These are phyloP conservation scores for Pogoniulus pusillus DNA, from an alignment of 2,797 vertebrate genomes.

Conservation along the genomic window DNA sequence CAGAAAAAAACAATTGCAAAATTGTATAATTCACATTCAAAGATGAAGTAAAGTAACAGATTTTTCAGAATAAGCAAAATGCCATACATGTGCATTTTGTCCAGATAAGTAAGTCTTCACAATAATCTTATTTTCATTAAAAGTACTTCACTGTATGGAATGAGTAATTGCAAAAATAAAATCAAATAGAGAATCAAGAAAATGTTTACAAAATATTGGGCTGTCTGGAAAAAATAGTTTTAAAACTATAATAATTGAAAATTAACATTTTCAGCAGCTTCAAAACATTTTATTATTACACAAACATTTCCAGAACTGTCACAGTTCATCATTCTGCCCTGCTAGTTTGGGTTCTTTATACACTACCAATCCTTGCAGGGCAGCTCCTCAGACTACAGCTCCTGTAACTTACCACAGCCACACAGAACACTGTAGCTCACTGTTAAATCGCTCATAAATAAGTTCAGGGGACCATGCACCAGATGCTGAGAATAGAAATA, in stretches of 20 bases:
- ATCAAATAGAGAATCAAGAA: background rate
- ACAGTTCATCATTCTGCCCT: background rate
- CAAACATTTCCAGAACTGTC: background rate
- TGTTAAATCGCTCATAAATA: background rate
- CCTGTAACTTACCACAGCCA: background rate
- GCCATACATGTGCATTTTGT: background rate
- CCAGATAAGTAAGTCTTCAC: background rate
- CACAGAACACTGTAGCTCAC: background rate
- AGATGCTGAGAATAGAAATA: background rate
- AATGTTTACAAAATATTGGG: background rate
- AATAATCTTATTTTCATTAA: background rate
- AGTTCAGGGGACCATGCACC: fast-evolving
- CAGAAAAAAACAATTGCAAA: background rate
- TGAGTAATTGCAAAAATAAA: background rate
- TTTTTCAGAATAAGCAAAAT: background rate
- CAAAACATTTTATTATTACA: background rate
- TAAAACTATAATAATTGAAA: background rate
- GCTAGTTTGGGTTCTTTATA: background rate
- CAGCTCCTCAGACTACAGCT: background rate
- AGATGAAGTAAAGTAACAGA: background rate
- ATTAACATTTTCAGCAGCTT: background rate
- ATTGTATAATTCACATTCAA: background rate
- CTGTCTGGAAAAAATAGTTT: background rate
- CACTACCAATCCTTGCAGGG: background rate
- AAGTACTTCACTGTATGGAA: background rate